Conservation (phyloP, 2,113 vertebrate genomes). For the Scortum barcoo region DNA sequence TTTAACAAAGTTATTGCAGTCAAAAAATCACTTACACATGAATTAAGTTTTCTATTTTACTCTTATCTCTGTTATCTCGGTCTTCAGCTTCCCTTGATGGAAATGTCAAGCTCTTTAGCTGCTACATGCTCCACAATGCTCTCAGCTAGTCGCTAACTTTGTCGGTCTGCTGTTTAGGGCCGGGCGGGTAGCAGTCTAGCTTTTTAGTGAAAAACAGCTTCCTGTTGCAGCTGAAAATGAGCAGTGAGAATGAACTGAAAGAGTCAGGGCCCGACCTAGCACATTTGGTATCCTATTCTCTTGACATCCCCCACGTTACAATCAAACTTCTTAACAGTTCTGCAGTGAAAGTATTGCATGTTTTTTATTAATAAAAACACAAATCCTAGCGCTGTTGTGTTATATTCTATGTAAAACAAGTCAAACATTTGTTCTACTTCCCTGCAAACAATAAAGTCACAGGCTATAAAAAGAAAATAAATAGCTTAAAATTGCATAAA, state of each 20-base stretch:
- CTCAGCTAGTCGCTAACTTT: not conserved
- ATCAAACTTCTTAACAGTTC: too few relatives aligned
- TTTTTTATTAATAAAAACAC: too few relatives aligned
- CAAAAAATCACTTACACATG: not conserved
- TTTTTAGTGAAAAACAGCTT: not conserved
- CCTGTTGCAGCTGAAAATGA: not conserved
- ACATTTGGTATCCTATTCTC: too few relatives aligned
- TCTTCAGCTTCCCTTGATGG: too few relatives aligned
- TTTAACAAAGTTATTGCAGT: not conserved
- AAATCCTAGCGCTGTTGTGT: too few relatives aligned
- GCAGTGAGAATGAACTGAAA: not conserved
- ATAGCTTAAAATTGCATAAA: not conserved
- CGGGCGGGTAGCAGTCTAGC: not conserved
- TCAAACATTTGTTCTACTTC: too few relatives aligned
- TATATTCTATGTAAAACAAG: too few relatives aligned
- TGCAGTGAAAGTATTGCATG: too few relatives aligned
- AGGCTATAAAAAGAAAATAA: not conserved
- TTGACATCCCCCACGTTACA: too few relatives aligned
- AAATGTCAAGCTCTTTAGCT: not conserved
- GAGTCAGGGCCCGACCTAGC: too few relatives aligned
- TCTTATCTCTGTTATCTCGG: not conserved
- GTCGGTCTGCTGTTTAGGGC: conserved; percentile 4
- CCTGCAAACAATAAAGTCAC: too few relatives aligned
- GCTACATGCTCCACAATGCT: not conserved
- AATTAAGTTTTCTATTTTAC: not conserved